These are phyloP conservation scores for Drosophila nigricruria DNA, from an alignment of 2,888 invertebrate genomes.

Conservation along the genomic window DNA sequence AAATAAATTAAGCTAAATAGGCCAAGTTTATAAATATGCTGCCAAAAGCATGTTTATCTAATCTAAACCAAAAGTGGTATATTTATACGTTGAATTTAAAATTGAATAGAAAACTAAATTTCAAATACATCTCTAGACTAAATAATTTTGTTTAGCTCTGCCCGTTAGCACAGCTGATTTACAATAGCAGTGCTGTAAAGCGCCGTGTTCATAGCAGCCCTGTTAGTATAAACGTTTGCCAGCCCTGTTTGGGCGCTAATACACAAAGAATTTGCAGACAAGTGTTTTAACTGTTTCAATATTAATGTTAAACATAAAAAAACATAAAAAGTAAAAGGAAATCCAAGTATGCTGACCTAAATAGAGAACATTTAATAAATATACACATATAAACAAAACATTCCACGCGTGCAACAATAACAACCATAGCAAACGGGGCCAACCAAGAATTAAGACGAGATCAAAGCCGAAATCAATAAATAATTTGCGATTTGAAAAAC, in stretches of 20 bases:
- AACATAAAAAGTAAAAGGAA: slow-evolving; percentile 11
- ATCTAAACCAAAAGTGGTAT: background rate
- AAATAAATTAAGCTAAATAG: background rate
- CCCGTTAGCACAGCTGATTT: background rate
- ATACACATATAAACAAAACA: slow-evolving; percentile 35
- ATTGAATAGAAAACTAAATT: background rate
- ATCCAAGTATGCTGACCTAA: slow-evolving; percentile 42
- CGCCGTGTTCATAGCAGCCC: slow-evolving; percentile 1
- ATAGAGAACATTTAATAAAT: background rate
- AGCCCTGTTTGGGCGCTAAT: slow-evolving; percentile 56
- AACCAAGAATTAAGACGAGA: slow-evolving; percentile 1
- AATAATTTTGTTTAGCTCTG: slow-evolving; percentile 1
- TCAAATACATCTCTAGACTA: background rate
- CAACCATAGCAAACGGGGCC: background rate
- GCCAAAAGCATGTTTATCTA: background rate
- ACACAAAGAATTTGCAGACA: slow-evolving; percentile 43
- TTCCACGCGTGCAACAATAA: slow-evolving; percentile 40
- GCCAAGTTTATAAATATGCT: background rate
- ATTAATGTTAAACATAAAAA: slow-evolving; percentile 8
- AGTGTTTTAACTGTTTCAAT: slow-evolving; percentile 26
- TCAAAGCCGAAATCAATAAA: slow-evolving; percentile 43
- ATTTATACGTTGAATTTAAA: background rate
- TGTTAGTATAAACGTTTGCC: slow-evolving; percentile 10
- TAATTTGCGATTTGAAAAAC: slow-evolving; percentile 15
- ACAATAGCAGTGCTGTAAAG: background rate